Conservation (phyloP, 2,888 invertebrate genomes). For the Ennomos fuscantarius region DNA sequence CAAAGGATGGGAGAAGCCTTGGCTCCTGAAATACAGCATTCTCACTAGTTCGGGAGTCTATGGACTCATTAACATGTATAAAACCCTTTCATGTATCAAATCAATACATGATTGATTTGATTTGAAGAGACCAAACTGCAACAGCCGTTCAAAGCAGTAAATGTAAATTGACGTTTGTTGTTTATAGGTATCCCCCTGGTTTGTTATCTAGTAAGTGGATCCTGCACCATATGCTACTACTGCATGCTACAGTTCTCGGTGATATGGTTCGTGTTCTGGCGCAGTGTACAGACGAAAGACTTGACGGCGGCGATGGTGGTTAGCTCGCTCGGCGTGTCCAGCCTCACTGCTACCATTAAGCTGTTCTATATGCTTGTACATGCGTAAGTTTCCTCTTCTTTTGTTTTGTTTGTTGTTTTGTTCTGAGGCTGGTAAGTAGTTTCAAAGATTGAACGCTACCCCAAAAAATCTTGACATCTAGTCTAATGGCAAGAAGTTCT, state of each 20-base stretch:
- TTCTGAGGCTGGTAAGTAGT: no score
- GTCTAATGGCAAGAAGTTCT: no score
- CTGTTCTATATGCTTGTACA: constrained; percentile 52
- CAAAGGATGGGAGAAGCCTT: no score
- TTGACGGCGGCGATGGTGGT: constrained; percentile 52
- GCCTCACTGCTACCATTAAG: constrained; percentile 58
- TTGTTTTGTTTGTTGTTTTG: constrained; percentile 4
- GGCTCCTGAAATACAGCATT: no score
- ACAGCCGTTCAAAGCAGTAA: no score
- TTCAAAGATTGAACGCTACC: no score
- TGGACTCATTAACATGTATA: no score
- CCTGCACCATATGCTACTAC: constrained; percentile 45
- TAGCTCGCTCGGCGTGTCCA: constrained; percentile 56
- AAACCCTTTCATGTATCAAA: no score
- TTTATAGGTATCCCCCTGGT: constrained; percentile 51
- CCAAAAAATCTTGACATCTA: no score
- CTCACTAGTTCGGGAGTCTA: no score
- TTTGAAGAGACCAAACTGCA: no score
- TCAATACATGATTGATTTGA: no score
- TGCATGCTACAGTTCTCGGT: constrained; percentile 61
- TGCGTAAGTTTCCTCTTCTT: constrained; percentile 45
- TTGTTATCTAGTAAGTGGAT: constrained; percentile 47
- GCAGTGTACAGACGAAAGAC: constrained; percentile 50
- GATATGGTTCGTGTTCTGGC: constrained; percentile 60
- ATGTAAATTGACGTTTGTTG: neutral